Evolutionary conservation across 2,113 vertebrate genomes (phyloP).

Genomic region (Rhea americana): DNA sequence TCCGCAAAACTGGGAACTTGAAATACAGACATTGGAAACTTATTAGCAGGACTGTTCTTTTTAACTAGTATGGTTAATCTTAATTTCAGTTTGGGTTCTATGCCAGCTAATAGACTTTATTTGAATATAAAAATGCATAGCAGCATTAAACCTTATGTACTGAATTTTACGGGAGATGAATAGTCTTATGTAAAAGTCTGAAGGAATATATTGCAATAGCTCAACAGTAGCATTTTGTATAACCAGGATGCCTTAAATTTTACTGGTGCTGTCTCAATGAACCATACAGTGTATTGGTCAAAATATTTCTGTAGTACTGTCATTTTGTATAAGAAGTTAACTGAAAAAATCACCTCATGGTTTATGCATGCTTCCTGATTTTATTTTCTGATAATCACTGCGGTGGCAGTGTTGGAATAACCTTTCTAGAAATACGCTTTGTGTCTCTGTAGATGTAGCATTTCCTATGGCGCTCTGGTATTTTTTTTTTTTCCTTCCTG

Average conservation of each 20-base stretch:
- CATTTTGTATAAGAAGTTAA: accelerated
- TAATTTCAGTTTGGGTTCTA: neutral
- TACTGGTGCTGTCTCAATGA: accelerated
- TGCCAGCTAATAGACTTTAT: neutral
- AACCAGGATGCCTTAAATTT: neutral
- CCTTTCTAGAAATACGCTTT: neutral
- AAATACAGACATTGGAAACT: accelerated
- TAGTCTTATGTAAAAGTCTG: neutral
- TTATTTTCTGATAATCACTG: neutral
- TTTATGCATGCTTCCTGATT: accelerated
- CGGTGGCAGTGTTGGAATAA: neutral
- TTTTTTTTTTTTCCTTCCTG: neutral
- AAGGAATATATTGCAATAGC: neutral
- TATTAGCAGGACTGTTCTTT: neutral
- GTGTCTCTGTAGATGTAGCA: accelerated
- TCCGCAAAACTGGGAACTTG: neutral
- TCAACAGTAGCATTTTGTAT: accelerated
- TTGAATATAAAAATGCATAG: neutral
- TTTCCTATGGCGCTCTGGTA: neutral
- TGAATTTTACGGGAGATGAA: neutral
- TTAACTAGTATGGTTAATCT: neutral
- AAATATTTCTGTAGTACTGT: accelerated
- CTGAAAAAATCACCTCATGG: accelerated
- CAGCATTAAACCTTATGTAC: neutral
- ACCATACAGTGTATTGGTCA: accelerated